Evolutionary conservation across 2,888 invertebrate species (phyloP).

Genomic region (Lepidonotus clava): DNA sequence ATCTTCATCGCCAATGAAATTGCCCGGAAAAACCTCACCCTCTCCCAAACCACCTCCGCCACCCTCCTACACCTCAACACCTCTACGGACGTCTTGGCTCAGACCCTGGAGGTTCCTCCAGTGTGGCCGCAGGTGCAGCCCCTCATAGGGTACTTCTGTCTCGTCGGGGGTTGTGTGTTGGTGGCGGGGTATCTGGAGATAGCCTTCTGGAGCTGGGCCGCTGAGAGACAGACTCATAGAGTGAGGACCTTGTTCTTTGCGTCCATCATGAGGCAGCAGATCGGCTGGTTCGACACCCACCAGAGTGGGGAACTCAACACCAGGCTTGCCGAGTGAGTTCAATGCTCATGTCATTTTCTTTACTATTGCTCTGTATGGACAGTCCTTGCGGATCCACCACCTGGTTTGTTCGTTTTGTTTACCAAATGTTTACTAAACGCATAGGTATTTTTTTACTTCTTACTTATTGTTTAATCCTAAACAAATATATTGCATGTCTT

Average conservation of each 20-base stretch:
- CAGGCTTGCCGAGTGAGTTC: conserved; percentile 58
- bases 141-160: conserved; percentile 19
- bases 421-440: no score
- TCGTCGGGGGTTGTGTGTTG: conserved; percentile 50
- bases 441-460: no score
- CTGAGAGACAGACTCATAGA: conserved; percentile 45
- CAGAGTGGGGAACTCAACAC: conserved; percentile 58
- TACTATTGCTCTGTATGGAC: no score
- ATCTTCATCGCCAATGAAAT: conserved; percentile 30
- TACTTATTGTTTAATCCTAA: no score
- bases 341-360: no score
- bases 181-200: conserved; percentile 53
- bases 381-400: no score
- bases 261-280: conserved; percentile 55
- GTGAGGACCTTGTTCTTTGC: conserved; percentile 42
- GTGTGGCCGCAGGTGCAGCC: conserved; percentile 40
- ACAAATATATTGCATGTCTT: no score
- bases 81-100: neutral
- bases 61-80: neutral
- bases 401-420: no score
- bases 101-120: neutral
- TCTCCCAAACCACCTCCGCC: neutral
- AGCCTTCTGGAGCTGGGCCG: conserved; percentile 53
- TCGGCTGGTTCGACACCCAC: conserved; percentile 60
- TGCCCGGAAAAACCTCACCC: conserved; percentile 1